Evolutionary conservation across 2,888 invertebrate species (phyloP).

Genomic region (Arctia plantaginis): DNA sequence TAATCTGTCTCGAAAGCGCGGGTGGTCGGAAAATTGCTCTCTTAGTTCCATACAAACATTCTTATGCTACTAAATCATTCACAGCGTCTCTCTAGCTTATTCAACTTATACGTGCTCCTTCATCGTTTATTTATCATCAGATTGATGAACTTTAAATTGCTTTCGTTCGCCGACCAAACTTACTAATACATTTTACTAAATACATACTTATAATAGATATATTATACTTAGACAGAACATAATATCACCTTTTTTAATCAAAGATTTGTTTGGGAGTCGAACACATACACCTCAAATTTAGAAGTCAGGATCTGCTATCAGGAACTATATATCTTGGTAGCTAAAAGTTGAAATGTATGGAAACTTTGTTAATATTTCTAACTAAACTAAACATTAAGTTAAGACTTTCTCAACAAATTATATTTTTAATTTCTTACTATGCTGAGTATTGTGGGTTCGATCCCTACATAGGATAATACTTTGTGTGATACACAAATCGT

Average conservation of each 20-base stretch:
- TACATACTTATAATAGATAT: not conserved
- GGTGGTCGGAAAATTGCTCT: slow-evolving; percentile 5
- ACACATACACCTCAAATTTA: not conserved
- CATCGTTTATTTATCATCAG: slow-evolving; percentile 1
- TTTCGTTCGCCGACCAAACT: not conserved
- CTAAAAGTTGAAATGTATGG: too few relatives aligned
- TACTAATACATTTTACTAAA: not conserved
- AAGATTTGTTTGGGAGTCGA: not conserved
- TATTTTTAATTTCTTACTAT: too few relatives aligned
- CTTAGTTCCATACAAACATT: not conserved
- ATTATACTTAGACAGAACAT: not conserved
- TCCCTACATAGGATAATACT: too few relatives aligned
- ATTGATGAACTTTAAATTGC: slow-evolving; percentile 9
- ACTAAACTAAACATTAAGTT: too few relatives aligned
- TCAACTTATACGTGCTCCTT: slow-evolving; percentile 1
- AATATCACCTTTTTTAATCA: not conserved
- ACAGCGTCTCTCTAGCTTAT: not conserved
- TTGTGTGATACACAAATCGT: too few relatives aligned
- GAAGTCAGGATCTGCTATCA: not conserved
- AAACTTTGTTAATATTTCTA: too few relatives aligned
- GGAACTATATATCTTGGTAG: too few relatives aligned
- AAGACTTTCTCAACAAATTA: too few relatives aligned
- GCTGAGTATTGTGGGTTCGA: too few relatives aligned
- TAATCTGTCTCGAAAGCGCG: slow-evolving; percentile 1
- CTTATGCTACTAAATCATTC: not conserved